Percentiles rank a stretch among this genome's conserved stretches.
phyloP scores from a whole-genome alignment of 2,888 invertebrate species.

The Dicyrtomina minuta region DNA sequence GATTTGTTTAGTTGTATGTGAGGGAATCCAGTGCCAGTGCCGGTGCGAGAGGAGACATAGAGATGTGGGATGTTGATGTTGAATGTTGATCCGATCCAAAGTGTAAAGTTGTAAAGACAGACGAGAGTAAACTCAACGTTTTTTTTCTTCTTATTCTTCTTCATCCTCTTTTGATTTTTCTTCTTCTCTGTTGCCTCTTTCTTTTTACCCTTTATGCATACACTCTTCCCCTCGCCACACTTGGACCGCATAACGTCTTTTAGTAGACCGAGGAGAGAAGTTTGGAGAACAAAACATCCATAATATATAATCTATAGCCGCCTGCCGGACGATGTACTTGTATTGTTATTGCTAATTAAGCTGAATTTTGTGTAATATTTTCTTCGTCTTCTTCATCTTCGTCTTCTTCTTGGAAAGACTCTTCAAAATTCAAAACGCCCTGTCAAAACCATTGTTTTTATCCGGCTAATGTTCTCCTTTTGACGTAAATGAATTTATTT shows the following conservation, averaged over 20 bases:
- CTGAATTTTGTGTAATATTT: background rate
- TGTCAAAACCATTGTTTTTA: background rate
- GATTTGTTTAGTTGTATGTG: slow-evolving; percentile 7
- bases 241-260: too few relatives aligned
- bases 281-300: too few relatives aligned
- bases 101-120: background rate
- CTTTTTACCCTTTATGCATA: too few relatives aligned
- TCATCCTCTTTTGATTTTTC: too few relatives aligned
- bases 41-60: background rate
- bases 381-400: background rate
- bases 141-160: background rate
- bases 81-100: background rate
- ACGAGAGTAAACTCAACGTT: background rate
- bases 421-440: too few relatives aligned
- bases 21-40: too few relatives aligned
- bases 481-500: slow-evolving; percentile 12
- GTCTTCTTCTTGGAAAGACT: background rate
- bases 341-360: slow-evolving; percentile 5
- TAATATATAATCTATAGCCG: too few relatives aligned
- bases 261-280: too few relatives aligned
- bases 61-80: too few relatives aligned
- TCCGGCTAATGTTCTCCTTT: background rate
- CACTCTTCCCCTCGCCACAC: too few relatives aligned
- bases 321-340: background rate
- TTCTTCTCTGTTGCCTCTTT: too few relatives aligned